phyloP scores from a whole-genome alignment of 2,113 vertebrate species.

The Pseudolaguvia tuberculata region DNA sequence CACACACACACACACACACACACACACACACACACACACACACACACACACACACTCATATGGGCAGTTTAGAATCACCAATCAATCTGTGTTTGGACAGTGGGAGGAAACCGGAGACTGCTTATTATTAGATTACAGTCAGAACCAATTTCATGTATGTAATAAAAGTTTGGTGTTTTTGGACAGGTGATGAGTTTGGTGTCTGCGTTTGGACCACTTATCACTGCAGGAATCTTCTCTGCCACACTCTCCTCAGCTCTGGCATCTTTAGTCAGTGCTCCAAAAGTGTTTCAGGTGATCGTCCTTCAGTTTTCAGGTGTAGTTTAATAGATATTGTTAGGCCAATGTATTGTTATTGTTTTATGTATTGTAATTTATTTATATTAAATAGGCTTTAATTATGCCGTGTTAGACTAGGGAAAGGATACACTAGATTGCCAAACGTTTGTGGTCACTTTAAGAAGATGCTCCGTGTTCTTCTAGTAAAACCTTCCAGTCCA shows the following conservation, averaged over 20 bases:
- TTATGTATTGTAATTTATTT: too few relatives aligned
- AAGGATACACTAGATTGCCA: too few relatives aligned
- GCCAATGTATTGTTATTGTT: neutral
- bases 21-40: too few relatives aligned
- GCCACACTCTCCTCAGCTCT: slow-evolving; percentile 93
- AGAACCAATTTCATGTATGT: neutral
- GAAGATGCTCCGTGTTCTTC: too few relatives aligned
- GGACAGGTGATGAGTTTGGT: slow-evolving; percentile 91
- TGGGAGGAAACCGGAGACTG: too few relatives aligned
- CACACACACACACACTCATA: too few relatives aligned
- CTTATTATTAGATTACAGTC: neutral
- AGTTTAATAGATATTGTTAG: neutral
- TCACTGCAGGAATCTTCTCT: slow-evolving; percentile 93
- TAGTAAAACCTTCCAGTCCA: too few relatives aligned
- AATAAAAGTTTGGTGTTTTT: neutral
- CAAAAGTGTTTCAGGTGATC: slow-evolving; percentile 92
- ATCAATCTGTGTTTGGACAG: too few relatives aligned
- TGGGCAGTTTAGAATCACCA: too few relatives aligned
- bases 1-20: too few relatives aligned
- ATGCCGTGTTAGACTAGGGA: neutral
- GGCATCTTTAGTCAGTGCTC: slow-evolving; percentile 93
- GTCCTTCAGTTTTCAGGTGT: neutral
- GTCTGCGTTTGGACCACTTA: slow-evolving; percentile 87
- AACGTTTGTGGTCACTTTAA: too few relatives aligned
- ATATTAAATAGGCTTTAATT: neutral